These are phyloP conservation scores for Picus viridis DNA, from an alignment of 2,797 vertebrate genomes.

Conservation along the genomic window DNA sequence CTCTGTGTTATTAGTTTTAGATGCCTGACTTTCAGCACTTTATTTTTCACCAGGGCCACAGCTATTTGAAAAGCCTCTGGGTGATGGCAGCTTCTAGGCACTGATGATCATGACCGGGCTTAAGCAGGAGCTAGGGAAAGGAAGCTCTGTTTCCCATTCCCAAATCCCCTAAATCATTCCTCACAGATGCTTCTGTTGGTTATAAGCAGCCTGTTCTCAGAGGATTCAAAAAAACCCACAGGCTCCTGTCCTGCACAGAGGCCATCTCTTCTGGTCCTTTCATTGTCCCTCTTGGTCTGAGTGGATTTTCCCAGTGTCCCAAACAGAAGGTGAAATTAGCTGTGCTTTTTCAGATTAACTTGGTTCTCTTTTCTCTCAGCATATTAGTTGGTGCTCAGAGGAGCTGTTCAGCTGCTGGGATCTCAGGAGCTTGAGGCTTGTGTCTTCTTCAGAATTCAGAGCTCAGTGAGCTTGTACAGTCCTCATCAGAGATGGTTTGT, in stretches of 20 bases:
- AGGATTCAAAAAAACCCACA: not conserved
- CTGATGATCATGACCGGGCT: not conserved
- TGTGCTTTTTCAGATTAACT: not conserved
- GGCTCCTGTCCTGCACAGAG: not conserved
- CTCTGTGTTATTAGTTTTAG: not conserved
- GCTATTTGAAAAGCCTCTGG: not conserved
- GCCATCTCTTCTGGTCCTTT: not conserved
- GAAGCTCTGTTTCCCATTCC: not conserved
- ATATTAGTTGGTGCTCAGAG: not conserved
- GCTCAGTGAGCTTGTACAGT: not conserved
- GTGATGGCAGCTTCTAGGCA: not conserved
- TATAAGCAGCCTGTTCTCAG: not conserved
- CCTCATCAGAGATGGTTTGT: not conserved
- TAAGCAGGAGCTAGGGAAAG: not conserved
- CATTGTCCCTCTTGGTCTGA: not conserved
- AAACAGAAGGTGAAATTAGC: not conserved
- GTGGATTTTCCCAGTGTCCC: not conserved
- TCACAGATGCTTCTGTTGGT: not conserved
- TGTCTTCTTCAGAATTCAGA: not conserved
- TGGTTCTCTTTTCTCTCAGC: not conserved
- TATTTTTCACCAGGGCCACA: not conserved
- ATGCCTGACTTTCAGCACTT: not conserved
- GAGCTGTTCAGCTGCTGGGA: not conserved
- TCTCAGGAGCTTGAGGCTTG: not conserved
- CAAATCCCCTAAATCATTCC: not conserved